A percentile compares a stretch with the other conserved stretches of the same genome.
Evolutionary conservation across 2,113 vertebrate genomes (phyloP).

Genomic region (Notarius lentiginosus): DNA sequence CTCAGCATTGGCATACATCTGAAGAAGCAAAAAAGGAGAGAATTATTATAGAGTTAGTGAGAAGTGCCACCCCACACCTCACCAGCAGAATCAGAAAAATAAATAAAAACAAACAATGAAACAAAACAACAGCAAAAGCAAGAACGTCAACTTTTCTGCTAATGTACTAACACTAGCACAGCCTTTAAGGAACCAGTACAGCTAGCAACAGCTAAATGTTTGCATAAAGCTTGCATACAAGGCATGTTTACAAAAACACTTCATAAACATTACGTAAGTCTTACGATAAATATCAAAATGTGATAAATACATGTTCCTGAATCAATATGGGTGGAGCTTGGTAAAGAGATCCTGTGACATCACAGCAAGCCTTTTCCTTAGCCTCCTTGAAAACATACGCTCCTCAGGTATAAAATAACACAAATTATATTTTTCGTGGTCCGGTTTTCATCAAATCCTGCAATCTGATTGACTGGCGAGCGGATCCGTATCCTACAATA

Average conservation of each 20-base stretch:
- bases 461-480: too few relatives aligned
- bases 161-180: background rate
- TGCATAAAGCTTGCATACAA: conserved; percentile 1
- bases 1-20: conserved; percentile 84
- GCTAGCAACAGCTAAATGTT: conserved; percentile 20
- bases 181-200: conserved; percentile 19
- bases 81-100: conserved; percentile 68
- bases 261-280: background rate
- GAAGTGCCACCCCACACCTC: conserved; percentile 66
- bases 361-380: background rate
- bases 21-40: conserved; percentile 71
- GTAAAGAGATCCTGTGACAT: background rate
- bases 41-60: conserved; percentile 74
- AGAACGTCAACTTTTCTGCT: conserved; percentile 19
- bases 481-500: too few relatives aligned
- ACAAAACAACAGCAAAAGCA: conserved; percentile 51
- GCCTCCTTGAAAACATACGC: too few relatives aligned
- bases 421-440: too few relatives aligned
- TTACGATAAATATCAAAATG: background rate
- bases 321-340: background rate
- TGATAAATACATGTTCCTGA: background rate
- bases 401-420: background rate
- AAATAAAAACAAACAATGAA: conserved; percentile 47
- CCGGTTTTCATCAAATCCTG: too few relatives aligned
- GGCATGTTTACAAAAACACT: background rate